These are phyloP conservation scores for Anisognathus igniventris DNA, from an alignment of 2,797 vertebrate species.

Conservation along the genomic window DNA sequence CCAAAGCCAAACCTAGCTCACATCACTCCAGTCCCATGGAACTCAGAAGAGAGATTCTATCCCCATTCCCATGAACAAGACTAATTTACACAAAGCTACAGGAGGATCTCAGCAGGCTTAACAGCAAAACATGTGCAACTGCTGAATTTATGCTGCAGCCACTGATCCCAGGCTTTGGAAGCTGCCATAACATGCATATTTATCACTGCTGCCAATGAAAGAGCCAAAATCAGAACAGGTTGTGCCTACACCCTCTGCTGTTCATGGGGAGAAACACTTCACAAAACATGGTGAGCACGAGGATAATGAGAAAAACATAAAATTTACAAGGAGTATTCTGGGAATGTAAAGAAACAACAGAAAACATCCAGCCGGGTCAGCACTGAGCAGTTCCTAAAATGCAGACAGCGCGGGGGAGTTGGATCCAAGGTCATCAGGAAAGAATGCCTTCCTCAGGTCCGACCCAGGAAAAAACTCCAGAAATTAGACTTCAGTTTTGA, in stretches of 20 bases:
- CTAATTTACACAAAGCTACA: constrained; percentile 28
- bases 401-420: background rate
- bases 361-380: background rate
- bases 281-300: background rate
- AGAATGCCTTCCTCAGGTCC: background rate
- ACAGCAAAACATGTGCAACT: constrained; percentile 39
- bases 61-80: background rate
- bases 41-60: background rate
- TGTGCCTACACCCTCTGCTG: constrained; percentile 49
- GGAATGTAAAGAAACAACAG: constrained; percentile 28
- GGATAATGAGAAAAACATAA: constrained; percentile 28
- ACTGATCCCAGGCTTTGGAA: constrained; percentile 31
- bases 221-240: background rate
- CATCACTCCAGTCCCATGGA: background rate
- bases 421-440: background rate
- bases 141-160: constrained; percentile 38
- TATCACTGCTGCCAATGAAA: background rate
- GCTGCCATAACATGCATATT: background rate
- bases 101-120: constrained; percentile 55
- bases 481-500: background rate
- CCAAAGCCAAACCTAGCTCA: background rate
- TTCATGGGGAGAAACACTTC: background rate
- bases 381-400: background rate
- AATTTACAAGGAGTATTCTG: background rate
- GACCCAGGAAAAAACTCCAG: background rate